Evolutionary conservation across 2,797 vertebrate genomes (phyloP).

Genomic region (Vipera ursinii): DNA sequence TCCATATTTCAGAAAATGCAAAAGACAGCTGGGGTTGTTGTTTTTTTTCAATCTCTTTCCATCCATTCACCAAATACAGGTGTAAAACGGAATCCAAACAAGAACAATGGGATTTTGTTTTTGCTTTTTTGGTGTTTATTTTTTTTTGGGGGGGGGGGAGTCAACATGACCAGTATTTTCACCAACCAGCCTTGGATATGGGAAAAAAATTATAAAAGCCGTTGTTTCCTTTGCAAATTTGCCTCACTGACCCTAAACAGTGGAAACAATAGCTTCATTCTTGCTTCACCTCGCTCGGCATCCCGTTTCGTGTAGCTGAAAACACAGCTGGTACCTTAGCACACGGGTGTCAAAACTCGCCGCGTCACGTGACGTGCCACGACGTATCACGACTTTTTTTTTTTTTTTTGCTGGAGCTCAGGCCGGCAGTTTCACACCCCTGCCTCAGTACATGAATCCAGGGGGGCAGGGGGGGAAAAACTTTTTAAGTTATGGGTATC

Average conservation of each 20-base stretch:
- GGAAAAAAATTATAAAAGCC: slow-evolving; percentile 10
- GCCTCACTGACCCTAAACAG: slow-evolving; percentile 32
- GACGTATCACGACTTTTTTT: too few relatives aligned
- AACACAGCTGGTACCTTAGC: background rate
- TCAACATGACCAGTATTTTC: slow-evolving; percentile 2
- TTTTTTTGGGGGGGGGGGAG: background rate
- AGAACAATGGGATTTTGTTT: slow-evolving; percentile 25
- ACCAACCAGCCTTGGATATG: slow-evolving; percentile 11
- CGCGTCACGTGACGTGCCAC: too few relatives aligned
- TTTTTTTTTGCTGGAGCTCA: too few relatives aligned
- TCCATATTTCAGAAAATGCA: background rate
- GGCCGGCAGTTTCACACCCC: too few relatives aligned
- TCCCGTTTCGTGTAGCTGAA: slow-evolving; percentile 20
- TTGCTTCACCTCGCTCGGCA: slow-evolving; percentile 43
- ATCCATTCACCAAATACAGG: background rate
- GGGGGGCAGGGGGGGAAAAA: too few relatives aligned
- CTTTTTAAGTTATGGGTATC: background rate
- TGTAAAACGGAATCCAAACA: background rate
- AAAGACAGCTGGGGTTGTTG: background rate
- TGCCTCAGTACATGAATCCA: too few relatives aligned
- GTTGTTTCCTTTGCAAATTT: slow-evolving; percentile 51
- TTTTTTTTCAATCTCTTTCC: background rate
- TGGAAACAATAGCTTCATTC: slow-evolving; percentile 54
- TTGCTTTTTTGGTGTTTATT: background rate
- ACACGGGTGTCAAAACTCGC: too few relatives aligned